These are phyloP conservation scores for Rhinoptilus africanus DNA, from an alignment of 2,113 vertebrate species.

Conservation along the genomic window DNA sequence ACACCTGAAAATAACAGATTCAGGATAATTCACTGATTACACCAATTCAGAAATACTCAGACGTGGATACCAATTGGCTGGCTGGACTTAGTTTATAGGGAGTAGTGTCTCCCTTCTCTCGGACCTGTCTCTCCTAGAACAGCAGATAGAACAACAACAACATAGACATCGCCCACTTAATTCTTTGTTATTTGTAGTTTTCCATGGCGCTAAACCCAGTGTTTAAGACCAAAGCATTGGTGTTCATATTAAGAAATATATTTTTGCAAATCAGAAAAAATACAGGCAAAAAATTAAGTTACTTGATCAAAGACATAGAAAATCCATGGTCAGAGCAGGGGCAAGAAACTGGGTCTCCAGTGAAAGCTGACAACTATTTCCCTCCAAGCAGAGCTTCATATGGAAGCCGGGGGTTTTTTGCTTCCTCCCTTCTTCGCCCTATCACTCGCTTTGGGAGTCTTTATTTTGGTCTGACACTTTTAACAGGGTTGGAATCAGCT, in stretches of 20 bases:
- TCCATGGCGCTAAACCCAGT: neutral
- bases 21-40: neutral
- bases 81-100: neutral
- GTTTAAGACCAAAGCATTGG: neutral
- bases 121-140: neutral
- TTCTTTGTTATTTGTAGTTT: neutral
- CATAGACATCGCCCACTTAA: neutral
- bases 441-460: neutral
- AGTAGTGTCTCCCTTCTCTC: neutral
- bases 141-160: neutral
- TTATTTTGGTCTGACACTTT: slow-evolving; percentile 33
- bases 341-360: neutral
- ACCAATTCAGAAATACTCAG: neutral
- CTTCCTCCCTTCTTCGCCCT: neutral
- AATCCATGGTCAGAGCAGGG: neutral
- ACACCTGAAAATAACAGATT: neutral
- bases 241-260: neutral
- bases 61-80: neutral
- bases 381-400: neutral
- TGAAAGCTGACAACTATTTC: neutral
- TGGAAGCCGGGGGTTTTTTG: rapidly evolving
- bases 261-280: neutral
- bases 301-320: neutral
- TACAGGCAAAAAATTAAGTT: neutral
- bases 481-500: neutral